phyloP scores from a whole-genome alignment of 2,888 invertebrate genomes.

The Caenorhabditis zanzibari region DNA sequence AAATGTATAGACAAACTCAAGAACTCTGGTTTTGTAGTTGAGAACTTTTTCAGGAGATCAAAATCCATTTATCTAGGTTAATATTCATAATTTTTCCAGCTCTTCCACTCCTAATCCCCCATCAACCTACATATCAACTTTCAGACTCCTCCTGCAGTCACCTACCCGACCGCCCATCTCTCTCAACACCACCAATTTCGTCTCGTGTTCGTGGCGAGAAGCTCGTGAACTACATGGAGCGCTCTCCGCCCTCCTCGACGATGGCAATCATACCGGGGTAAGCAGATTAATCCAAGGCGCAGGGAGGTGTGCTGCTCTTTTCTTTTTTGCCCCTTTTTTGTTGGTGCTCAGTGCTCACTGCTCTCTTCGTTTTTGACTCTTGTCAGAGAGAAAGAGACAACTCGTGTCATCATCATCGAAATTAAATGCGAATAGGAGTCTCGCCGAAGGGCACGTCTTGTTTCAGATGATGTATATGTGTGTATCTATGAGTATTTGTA shows the following conservation, averaged over 20 bases:
- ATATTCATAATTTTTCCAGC: no score
- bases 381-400: neutral
- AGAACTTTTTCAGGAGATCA: no score
- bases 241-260: conserved; percentile 59
- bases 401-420: conserved; percentile 45
- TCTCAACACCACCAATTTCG: conserved; percentile 56
- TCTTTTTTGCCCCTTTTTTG: conserved; percentile 5
- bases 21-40: no score
- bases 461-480: conserved; percentile 30
- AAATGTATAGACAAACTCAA: no score
- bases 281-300: conserved; percentile 55
- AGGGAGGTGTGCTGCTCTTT: conserved; percentile 32
- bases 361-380: conserved; percentile 10
- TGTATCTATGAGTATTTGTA: conserved; percentile 12
- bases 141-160: conserved; percentile 42
- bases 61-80: no score
- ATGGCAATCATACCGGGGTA: conserved; percentile 62
- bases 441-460: conserved; percentile 55
- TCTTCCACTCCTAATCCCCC: no score
- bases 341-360: conserved; percentile 2
- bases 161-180: conserved; percentile 37
- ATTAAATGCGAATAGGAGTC: conserved; percentile 57
- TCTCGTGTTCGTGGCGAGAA: conserved; percentile 67
- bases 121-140: no score
- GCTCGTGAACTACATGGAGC: conserved; percentile 65